These are phyloP conservation scores for Xylota sylvarum DNA, from an alignment of 2,888 invertebrate genomes.

Conservation along the genomic window DNA sequence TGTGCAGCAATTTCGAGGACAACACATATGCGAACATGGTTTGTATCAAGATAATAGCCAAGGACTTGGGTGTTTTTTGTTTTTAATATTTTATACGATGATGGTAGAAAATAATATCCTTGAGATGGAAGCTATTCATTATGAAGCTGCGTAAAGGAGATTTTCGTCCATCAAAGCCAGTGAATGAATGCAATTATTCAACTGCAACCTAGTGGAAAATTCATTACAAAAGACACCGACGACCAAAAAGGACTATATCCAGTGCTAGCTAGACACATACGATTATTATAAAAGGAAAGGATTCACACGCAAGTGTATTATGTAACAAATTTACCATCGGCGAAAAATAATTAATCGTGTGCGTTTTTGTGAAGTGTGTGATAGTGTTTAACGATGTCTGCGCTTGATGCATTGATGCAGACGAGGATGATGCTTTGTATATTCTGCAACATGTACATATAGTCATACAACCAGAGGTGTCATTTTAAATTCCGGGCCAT, in stretches of 20 bases:
- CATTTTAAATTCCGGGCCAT: too few relatives aligned
- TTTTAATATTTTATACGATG: neutral
- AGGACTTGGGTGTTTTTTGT: slow-evolving; percentile 34
- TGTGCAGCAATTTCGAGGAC: slow-evolving; percentile 58
- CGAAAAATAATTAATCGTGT: slow-evolving; percentile 27
- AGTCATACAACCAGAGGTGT: too few relatives aligned
- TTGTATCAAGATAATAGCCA: slow-evolving; percentile 62
- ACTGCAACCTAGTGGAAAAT: slow-evolving; percentile 57
- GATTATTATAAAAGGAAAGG: slow-evolving; percentile 19
- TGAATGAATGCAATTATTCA: slow-evolving; percentile 67
- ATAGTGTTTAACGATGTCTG: too few relatives aligned
- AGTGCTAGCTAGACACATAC: too few relatives aligned
- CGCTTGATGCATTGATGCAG: too few relatives aligned
- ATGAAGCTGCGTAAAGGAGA: slow-evolving; percentile 55
- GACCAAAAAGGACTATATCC: neutral
- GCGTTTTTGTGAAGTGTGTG: neutral
- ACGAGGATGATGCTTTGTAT: too few relatives aligned
- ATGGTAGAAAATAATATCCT: slow-evolving; percentile 52
- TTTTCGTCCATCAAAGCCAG: slow-evolving; percentile 38
- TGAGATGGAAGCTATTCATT: slow-evolving; percentile 61
- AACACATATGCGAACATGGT: slow-evolving; percentile 57
- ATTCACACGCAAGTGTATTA: slow-evolving; percentile 27
- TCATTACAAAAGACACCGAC: slow-evolving; percentile 40
- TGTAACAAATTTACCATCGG: slow-evolving; percentile 21
- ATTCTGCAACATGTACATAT: too few relatives aligned